Base-by-base conservation (phyloP, 2,888 invertebrate genomes). In the Drosophila austrosaltans region DNA sequence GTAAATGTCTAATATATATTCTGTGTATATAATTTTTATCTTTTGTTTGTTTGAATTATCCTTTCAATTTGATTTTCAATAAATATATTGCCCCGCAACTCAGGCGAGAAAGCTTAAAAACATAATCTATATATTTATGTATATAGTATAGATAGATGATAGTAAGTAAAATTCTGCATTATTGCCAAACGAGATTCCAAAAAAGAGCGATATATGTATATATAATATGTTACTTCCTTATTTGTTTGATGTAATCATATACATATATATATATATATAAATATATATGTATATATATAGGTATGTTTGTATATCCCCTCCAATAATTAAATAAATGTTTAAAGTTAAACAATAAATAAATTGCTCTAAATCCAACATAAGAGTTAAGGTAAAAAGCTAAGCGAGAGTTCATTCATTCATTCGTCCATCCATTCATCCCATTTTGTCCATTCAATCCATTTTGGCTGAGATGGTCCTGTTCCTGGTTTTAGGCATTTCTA, bases 331-430 rank as follows among this genome's bases (percentile, higher is more conserved):
- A 83, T 87, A 78, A 83, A 56, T 67, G 48, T 63, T 79, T 75
- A 54, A 75, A 69, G 66, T 66, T 77, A 84, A 81, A 80, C 81
- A 85, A 85, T 85, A 89, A 85, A 85, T 85, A 85, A 85, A 85
- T 85, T 85, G 84, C 87, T 88, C 90, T 85, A 85, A 76, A 72
- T 85, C 48, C 89, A 82, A 82, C 84, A 72, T 88, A 83, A 75
- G 81, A 71, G 66, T 77, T 80, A 89, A 86, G 76, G 62, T 89
- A 79, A 82, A 89, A 88, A 89, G 87, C 90, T 89, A 84, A 88
- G 75, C 87, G 75, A 78, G 77, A 76, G 63, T 76, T 59, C 58
- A 53, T 70, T 69, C 69, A 69, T 63, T 63, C 42, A 16, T 54
- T 12, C 72, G 32, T 63, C 53, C 39, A 63, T 58, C 72, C 53